Evolutionary conservation across 2,113 vertebrate genomes (phyloP).

Genomic region (Ctenodactylus gundi): DNA sequence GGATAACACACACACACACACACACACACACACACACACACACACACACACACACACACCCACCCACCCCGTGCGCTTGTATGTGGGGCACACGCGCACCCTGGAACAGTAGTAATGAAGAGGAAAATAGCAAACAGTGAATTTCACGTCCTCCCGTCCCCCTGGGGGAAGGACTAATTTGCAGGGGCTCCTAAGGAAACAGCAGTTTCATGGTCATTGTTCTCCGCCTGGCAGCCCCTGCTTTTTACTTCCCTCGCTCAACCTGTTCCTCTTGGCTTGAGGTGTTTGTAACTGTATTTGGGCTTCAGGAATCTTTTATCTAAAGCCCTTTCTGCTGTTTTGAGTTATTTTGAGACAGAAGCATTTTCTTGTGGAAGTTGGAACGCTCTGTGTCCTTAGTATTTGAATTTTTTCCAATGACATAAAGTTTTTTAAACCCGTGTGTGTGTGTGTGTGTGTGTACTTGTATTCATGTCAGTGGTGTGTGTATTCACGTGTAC

Average conservation of each 20-base stretch:
- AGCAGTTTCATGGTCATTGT: conserved; percentile 50
- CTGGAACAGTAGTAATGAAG: neutral
- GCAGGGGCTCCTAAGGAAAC: conserved; percentile 23
- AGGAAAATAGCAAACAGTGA: neutral
- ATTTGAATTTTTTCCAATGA: neutral
- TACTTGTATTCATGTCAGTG: no score
- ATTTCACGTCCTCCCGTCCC: neutral
- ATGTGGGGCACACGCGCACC: neutral
- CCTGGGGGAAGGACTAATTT: neutral
- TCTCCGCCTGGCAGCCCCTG: neutral
- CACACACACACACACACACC: no score
- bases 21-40: no score
- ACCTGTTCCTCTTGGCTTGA: conserved; percentile 14
- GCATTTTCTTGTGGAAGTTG: conserved; percentile 1
- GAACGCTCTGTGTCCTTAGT: neutral
- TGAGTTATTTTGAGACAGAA: conserved; percentile 1
- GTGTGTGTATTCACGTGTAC: neutral
- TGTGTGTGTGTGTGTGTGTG: neutral
- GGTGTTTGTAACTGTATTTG: neutral
- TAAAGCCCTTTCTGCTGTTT: neutral
- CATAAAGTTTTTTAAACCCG: neutral
- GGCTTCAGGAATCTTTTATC: neutral
- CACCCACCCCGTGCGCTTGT: neutral
- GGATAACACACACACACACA: no score
- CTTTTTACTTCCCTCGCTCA: neutral